phyloP scores from a whole-genome alignment of 2,888 invertebrate genomes.

The Mayetiola destructor region DNA sequence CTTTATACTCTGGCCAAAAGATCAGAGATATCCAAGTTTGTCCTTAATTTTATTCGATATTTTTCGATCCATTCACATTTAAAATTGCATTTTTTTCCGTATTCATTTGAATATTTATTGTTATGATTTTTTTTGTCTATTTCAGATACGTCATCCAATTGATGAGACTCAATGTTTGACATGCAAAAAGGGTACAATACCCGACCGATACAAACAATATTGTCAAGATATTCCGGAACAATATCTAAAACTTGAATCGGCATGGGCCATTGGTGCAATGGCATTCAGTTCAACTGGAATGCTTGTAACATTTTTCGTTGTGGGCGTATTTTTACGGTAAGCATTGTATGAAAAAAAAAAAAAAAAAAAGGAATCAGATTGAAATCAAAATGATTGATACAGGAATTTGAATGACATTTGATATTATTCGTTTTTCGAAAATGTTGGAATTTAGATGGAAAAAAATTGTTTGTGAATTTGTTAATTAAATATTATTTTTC shows the following conservation, averaged over 20 bases:
- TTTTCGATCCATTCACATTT: too few relatives aligned
- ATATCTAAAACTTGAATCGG: conserved; percentile 65
- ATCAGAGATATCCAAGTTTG: too few relatives aligned
- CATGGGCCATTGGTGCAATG: conserved; percentile 90
- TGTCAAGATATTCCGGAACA: conserved; percentile 71
- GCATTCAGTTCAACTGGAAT: conserved; percentile 75
- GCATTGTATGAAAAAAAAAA: conserved; percentile 16
- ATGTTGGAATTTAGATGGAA: too few relatives aligned
- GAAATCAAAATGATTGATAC: background rate
- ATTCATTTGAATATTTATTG: background rate
- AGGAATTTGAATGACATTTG: conserved; percentile 11
- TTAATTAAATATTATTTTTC: too few relatives aligned
- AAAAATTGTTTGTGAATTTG: too few relatives aligned
- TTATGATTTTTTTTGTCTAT: background rate
- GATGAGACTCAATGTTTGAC: conserved; percentile 73
- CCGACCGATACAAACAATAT: conserved; percentile 55
- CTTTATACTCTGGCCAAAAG: too few relatives aligned
- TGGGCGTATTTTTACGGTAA: conserved; percentile 57
- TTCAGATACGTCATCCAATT: conserved; percentile 60
- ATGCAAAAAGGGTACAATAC: conserved; percentile 72
- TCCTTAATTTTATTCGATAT: too few relatives aligned
- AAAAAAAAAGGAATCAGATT: background rate
- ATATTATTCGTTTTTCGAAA: too few relatives aligned
- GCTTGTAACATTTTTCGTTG: conserved; percentile 61
- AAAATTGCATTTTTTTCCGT: background rate